Evolutionary conservation across 2,888 invertebrate species (phyloP), one percentile per base, ranked within the genome.

Genomic region (Andricus quercusramuli): DNA sequence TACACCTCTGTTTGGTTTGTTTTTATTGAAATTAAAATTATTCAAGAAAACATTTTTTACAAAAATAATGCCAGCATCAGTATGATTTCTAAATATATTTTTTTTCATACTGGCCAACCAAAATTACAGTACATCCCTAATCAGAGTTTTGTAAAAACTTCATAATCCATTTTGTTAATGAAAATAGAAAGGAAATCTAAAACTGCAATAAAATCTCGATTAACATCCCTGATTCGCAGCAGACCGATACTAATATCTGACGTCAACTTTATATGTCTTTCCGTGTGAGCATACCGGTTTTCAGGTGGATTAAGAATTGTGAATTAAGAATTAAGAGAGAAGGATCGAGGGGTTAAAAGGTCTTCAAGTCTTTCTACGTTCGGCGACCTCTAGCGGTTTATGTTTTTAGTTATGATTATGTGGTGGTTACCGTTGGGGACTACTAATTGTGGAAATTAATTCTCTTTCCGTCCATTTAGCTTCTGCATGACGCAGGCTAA

Each of bases 401-500:
- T 51, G 25, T 56, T 47, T 70, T 29, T 70, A 29, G 17, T 51
- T n/a, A 56, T 47, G 25, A 56, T 74, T 47, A 74, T 74, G 66
- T 22, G 37, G 41, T 51, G 11, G 37, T 51, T 51, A 74, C 74
- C 51, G 74, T 74, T 74, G 32, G 56, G 5, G 56, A 56, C 25
- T 62, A 56, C 74, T 74, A 74, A 74, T 74, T 74, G 51, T 37
- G n/a, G 74, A 56, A 74, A 74, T 74, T 74, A 74, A 74, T 74
- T 74, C 20, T 51, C 32, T 29, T 56, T 66, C 37, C 9, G n/a
- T 41, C 66, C 66, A 66, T 66, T 66, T 56, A n/a, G 74, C 74
- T 74, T 74, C 74, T 74, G 74, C 74, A 74, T 74, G 74, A 56
- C 74, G 74, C 74, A 74, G 74, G 74, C 56, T 74, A 74, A 74